phyloP scores from a whole-genome alignment of 2,888 invertebrate species.

The Tipula vernalis region DNA sequence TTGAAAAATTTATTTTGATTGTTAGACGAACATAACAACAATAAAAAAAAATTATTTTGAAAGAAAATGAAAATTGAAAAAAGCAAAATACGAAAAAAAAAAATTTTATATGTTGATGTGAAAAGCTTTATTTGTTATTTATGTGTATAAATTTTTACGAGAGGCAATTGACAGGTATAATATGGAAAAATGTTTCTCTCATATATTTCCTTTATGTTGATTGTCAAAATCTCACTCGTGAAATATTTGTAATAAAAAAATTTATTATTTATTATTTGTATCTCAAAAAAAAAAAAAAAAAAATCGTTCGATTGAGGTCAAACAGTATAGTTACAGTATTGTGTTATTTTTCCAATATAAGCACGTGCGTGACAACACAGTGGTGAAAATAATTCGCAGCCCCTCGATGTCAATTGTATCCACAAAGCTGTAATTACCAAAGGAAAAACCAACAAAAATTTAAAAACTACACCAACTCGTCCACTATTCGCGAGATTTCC shows the following conservation, averaged over 20 bases:
- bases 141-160: background rate
- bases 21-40: background rate
- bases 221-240: background rate
- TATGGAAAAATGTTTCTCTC: background rate
- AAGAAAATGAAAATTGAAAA: background rate
- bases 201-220: background rate
- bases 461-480: background rate
- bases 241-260: background rate
- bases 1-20: background rate
- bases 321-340: background rate
- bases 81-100: background rate
- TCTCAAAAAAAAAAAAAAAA: background rate
- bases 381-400: background rate
- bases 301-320: background rate
- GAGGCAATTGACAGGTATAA: background rate
- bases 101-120: background rate
- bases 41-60: background rate
- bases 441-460: background rate
- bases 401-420: background rate
- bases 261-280: background rate
- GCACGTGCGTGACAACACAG: background rate
- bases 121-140: background rate
- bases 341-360: background rate
- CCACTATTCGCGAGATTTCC: background rate
- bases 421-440: background rate